Percentiles rank a stretch among this genome's conserved stretches.
phyloP scores from a whole-genome alignment of 1,140 invertebrate species.

The Ruditapes philippinarum region DNA sequence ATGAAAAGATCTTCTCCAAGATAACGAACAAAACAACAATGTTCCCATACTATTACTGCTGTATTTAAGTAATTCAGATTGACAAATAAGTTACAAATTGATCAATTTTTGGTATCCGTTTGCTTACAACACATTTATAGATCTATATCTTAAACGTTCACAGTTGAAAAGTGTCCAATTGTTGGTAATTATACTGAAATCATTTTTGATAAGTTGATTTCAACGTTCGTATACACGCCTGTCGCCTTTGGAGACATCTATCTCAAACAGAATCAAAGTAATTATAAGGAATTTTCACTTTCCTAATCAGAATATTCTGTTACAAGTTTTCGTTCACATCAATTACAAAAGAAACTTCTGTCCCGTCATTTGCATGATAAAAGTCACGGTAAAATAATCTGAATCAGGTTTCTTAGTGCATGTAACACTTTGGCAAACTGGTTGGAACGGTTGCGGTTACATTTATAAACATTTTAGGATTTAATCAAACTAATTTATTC shows the following conservation, averaged over 20 bases:
- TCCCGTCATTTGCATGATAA: constrained; percentile 41
- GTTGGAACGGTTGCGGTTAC: background rate
- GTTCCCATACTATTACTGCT: background rate
- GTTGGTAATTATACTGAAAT: constrained; percentile 26
- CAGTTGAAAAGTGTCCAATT: constrained; percentile 29
- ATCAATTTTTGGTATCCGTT: constrained; percentile 9
- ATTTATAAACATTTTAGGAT: background rate
- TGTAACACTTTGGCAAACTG: background rate
- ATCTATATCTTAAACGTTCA: background rate
- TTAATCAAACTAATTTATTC: constrained; percentile 7
- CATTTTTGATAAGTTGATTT: background rate
- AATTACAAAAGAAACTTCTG: background rate
- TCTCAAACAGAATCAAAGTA: constrained; percentile 7
- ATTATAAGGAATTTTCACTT: constrained; percentile 33
- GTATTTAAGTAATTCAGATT: constrained; percentile 10
- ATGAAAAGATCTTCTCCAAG: background rate
- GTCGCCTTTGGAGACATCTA: constrained; percentile 18
- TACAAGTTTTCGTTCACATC: background rate
- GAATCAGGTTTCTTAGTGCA: constrained; percentile 25
- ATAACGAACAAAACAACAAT: background rate
- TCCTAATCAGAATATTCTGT: constrained; percentile 5
- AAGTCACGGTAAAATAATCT: background rate
- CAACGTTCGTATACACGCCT: background rate
- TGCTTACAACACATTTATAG: background rate
- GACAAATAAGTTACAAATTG: constrained; percentile 33